phyloP scores from a whole-genome alignment of 92 coral and sea anemone genomes.

The Scolanthus callimorphus region DNA sequence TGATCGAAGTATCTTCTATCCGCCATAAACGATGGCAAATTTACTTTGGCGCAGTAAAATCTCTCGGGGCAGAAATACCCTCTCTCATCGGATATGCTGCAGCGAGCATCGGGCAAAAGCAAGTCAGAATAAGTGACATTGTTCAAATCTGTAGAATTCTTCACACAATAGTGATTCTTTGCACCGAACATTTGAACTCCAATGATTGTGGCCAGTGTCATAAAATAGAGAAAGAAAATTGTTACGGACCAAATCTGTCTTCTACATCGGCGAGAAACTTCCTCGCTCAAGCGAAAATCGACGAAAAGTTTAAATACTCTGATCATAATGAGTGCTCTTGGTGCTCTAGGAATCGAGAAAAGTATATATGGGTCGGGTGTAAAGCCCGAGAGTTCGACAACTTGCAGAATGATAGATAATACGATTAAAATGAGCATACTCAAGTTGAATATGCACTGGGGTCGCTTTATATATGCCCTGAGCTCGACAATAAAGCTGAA shows the following conservation, averaged over 20 bases:
- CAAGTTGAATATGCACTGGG: slow-evolving; percentile 81
- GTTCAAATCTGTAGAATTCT: slow-evolving; percentile 57
- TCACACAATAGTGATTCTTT: slow-evolving; percentile 77
- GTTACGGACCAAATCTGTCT: slow-evolving; percentile 99
- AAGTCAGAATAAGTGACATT: slow-evolving; percentile 75
- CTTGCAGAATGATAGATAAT: slow-evolving; percentile 85
- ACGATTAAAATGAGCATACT: slow-evolving; percentile 81
- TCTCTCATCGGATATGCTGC: slow-evolving; percentile 35
- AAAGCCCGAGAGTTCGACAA: slow-evolving; percentile 67
- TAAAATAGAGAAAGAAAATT: slow-evolving; percentile 81
- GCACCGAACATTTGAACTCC: slow-evolving; percentile 97
- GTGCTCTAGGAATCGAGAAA: slow-evolving; percentile 89
- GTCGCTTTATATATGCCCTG: slow-evolving; percentile 74
- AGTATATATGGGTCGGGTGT: slow-evolving; percentile 42
- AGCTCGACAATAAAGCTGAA: slow-evolving; percentile 78
- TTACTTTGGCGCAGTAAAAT: slow-evolving; percentile 49
- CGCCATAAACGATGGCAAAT: slow-evolving; percentile 20
- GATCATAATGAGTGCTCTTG: slow-evolving; percentile 85
- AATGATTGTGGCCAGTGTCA: slow-evolving; percentile 86
- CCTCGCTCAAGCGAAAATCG: slow-evolving; percentile 65
- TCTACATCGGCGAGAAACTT: slow-evolving; percentile 89
- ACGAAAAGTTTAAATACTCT: slow-evolving; percentile 88
- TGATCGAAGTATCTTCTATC: slow-evolving; percentile 71
- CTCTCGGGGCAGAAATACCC: slow-evolving; percentile 68
- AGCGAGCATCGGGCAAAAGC: slow-evolving; percentile 70